Base-by-base conservation (phyloP, 2,888 invertebrate species). In the Diaperis boleti region DNA sequence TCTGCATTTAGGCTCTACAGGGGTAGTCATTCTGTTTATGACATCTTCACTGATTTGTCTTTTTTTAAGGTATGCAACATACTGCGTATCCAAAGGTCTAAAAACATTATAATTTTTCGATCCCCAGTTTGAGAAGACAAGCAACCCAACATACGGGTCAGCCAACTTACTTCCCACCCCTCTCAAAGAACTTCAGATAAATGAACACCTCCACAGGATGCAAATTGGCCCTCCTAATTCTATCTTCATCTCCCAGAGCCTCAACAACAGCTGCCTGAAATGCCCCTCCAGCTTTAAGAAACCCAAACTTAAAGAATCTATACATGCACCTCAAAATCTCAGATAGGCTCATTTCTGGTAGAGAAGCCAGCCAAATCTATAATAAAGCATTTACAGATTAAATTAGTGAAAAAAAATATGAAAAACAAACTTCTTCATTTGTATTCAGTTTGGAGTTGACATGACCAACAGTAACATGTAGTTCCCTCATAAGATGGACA, bases 391-490 rank as follows among this genome's bases (percentile, higher is more conserved):
- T n/a, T n/a, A 60, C 68, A 67, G n/a, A 66, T 42, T 14, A 15
- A 41, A 18, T 50, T 54, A 20, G 20, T 20, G 13, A 29, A 59
- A 52, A 33, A 60, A 60, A 64, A 17, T 8, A 26, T 37, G 2
- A 41, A 20, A 20, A 6, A 37, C 37, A 4, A 79, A 90, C 89
- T 75, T 85, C 84, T 75, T 84, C 84, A 39, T 86, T 84, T 69
- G 88, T 90, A 39, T 90, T 81, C 63, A 90, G 80, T 72, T 85
- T 84, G 3, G 88, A 86, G 54, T 91, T 89, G n/a, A 92, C 84
- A 77, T 91, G 89, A 70, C 89, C 87, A 31, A 91, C 80, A 22
- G 66, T 85, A 44, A 90, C 86, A 44, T 85, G 80, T 66, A 87
- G 78, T 31, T 81, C 79, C 56, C 82, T 78, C 0, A 86, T 81